A percentile compares a stretch with the other conserved stretches of the same genome.
These are phyloP conservation scores for Nycticebus coucang DNA, from an alignment of 2,113 vertebrate genomes.

Conservation along the genomic window DNA sequence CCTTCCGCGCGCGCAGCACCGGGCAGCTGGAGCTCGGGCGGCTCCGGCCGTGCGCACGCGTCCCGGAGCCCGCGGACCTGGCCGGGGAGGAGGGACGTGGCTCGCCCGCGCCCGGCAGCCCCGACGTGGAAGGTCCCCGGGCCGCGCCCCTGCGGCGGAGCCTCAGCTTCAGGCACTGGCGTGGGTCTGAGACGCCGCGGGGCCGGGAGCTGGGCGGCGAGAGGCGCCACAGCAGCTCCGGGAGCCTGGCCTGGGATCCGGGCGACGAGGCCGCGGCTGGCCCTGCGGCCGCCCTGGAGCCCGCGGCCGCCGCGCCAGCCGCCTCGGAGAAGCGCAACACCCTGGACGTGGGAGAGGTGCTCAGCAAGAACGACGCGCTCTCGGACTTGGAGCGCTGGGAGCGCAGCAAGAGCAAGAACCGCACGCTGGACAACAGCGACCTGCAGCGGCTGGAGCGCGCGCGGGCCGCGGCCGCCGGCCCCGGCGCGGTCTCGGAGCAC, in stretches of 20 bases:
- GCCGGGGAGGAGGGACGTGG: neutral
- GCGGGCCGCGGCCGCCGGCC: constrained; percentile 75
- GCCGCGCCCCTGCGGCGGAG: constrained; percentile 86
- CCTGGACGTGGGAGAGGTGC: constrained; percentile 89
- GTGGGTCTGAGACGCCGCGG: constrained; percentile 84
- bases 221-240: constrained; percentile 80
- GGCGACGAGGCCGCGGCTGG: neutral
- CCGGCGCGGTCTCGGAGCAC: constrained; percentile 84
- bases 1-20: constrained; percentile 93
- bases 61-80: constrained; percentile 55
- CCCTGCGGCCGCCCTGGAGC: neutral
- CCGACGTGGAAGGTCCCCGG: constrained; percentile 5
- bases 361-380: constrained; percentile 87
- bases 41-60: constrained; percentile 83
- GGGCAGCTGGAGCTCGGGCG: constrained; percentile 94
- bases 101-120: neutral
- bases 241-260: constrained; percentile 66
- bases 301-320: neutral
- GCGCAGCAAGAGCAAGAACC: constrained; percentile 89
- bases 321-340: constrained; percentile 87
- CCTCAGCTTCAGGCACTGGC: constrained; percentile 94
- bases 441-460: constrained; percentile 89
- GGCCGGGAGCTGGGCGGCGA: constrained; percentile 82
- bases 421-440: constrained; percentile 96
- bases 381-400: constrained; percentile 89